Base-by-base conservation (phyloP, 2,113 vertebrate genomes). In the Macaca nemestrina region DNA sequence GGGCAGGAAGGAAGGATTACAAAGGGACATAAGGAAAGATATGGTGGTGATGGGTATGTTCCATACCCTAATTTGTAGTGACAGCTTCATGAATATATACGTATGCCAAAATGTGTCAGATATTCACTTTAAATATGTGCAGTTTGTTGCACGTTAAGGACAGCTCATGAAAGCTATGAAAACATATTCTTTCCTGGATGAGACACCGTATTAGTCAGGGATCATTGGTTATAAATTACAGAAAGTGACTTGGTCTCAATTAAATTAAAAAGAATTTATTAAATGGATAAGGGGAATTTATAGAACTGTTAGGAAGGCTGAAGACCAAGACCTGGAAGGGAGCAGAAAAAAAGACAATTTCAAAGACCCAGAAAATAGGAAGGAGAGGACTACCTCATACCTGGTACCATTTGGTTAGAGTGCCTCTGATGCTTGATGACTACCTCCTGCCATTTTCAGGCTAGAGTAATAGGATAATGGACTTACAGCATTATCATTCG, bases 141-240 rank as follows among this genome's bases (percentile, higher is more conserved):
- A 55, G 22, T 50, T 97, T 82, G 90, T 68, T 84, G 14, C 67
- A 55, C 40, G 12, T 64, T 9, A 83, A 3, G 72, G 73, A 59
- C 50, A 79, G 16, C 23, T 94, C 10, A 50, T 40, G 64, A n/a
- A 93, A 93, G 16, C 25, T 95, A 7, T 72, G 76, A 94, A 68
- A 83, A 35, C 30, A 13, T 16, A 50, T n/a, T 59, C 2, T 88
- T 95, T 75, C 50, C 48, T 88, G 32, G 30, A 45, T 88, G 45
- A 73, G 75, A 73, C 5, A 83, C 55, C 70, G 7, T 76, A 87
- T 76, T 59, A 45, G 25, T 90, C 52, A 45, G 72, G 38, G 35
- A 30, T 94, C 43, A 85, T 20, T 97, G 38, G 13, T 83, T 87
- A 1, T 61, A 92, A 95, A 80, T 86, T 40, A 93, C 48, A 93